phyloP scores from a whole-genome alignment of 2,113 vertebrate species.

The Rostratula benghalensis region DNA sequence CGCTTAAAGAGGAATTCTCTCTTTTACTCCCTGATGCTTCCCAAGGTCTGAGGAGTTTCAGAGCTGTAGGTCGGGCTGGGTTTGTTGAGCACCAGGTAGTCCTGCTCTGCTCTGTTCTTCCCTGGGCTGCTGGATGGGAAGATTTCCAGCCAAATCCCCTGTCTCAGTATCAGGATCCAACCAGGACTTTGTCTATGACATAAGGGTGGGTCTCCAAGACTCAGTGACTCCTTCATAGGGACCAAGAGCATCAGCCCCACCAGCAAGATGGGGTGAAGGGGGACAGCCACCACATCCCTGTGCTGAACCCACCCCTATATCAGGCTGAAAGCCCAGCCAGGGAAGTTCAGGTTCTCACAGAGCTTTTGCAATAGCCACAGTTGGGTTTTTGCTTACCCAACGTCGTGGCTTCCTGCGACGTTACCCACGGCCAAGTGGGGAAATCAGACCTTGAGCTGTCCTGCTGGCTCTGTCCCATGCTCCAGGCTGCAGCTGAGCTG shows the following conservation, averaged over 20 bases:
- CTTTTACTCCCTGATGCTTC: not conserved
- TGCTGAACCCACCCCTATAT: not conserved
- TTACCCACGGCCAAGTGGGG: not conserved
- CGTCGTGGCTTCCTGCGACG: fast-evolving
- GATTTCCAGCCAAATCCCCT: not conserved
- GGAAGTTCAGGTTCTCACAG: not conserved
- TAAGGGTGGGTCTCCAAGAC: not conserved
- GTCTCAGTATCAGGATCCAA: not conserved
- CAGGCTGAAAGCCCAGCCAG: not conserved
- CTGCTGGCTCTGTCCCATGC: not conserved
- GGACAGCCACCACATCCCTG: not conserved
- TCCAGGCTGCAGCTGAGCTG: not conserved
- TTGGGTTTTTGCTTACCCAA: not conserved
- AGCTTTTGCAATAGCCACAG: not conserved
- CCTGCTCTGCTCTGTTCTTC: not conserved
- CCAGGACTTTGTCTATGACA: not conserved
- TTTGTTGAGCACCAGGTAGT: not conserved
- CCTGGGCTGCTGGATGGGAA: not conserved
- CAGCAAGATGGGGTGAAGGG: not conserved
- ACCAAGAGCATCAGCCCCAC: not conserved
- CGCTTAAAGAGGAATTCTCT: not conserved
- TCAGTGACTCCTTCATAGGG: not conserved
- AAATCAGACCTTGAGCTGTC: constrained; percentile 5
- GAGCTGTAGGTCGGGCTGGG: not conserved
- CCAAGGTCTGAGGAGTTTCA: not conserved